phyloP scores from a whole-genome alignment of 1,140 invertebrate genomes.

The Papilio polytes region DNA sequence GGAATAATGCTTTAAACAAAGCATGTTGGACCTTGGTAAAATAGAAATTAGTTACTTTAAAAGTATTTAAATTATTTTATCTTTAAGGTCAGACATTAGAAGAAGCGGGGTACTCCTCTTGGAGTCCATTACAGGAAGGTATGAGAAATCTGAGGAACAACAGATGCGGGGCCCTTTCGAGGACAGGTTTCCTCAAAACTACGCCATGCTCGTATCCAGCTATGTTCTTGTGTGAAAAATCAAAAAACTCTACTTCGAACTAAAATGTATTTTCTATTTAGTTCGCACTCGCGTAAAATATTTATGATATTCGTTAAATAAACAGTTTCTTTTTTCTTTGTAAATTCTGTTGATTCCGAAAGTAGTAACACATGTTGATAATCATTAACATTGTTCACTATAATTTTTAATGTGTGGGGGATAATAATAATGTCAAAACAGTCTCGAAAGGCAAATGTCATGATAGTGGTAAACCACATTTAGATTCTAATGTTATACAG shows the following conservation, averaged over 20 bases:
- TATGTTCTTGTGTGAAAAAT: constrained; percentile 69
- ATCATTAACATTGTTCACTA: too few species aligned
- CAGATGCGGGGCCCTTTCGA: constrained; percentile 65
- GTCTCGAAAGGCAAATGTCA: too few species aligned
- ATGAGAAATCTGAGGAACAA: constrained; percentile 41
- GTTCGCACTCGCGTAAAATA: too few species aligned
- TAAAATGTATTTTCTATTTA: neutral
- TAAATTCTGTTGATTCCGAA: too few species aligned
- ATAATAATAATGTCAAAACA: too few species aligned
- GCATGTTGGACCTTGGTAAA: neutral
- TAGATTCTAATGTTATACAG: constrained; percentile 39
- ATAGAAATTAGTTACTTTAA: neutral
- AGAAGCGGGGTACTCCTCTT: constrained; percentile 61
- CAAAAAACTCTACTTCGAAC: constrained; percentile 36
- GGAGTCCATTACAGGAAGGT: constrained; percentile 55
- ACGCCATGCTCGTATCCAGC: constrained; percentile 57
- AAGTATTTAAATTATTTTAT: constrained; percentile 10
- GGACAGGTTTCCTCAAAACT: constrained; percentile 59
- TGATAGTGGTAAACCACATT: too few species aligned
- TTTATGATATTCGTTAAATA: neutral
- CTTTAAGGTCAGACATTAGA: constrained; percentile 60
- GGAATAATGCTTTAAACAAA: neutral
- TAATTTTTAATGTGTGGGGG: too few species aligned
- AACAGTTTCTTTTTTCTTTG: neutral
- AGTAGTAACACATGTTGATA: too few species aligned